A percentile compares a stretch with the other conserved stretches of the same genome.
phyloP scores from a whole-genome alignment of 1,140 invertebrate genomes.

The Heliconius hermathena region DNA sequence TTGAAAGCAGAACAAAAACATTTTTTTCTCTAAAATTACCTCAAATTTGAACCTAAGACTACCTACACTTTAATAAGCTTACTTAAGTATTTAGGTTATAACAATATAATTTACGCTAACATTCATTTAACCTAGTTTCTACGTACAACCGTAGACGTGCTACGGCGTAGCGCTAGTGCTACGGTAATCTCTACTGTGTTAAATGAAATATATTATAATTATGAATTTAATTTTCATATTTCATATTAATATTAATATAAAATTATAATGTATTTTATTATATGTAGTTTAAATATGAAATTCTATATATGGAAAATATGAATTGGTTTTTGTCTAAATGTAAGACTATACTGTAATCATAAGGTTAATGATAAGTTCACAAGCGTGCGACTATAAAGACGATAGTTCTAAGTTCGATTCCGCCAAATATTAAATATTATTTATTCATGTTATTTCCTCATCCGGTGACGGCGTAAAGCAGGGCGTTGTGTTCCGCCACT shows the following conservation, averaged over 20 bases:
- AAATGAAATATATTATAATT: conserved; percentile 13
- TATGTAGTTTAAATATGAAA: background rate
- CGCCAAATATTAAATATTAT: too few species aligned
- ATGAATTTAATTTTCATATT: conserved; percentile 15
- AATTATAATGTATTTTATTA: background rate
- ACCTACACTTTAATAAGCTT: background rate
- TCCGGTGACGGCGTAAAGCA: too few species aligned
- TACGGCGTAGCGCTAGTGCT: conserved; percentile 9
- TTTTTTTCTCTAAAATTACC: too few species aligned
- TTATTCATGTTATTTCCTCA: too few species aligned
- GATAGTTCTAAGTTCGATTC: background rate
- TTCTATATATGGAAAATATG: background rate
- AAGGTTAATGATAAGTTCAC: too few species aligned
- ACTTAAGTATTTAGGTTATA: conserved; percentile 11
- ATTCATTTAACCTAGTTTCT: conserved; percentile 4
- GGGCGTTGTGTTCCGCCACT: too few species aligned
- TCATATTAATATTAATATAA: background rate
- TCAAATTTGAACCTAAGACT: background rate
- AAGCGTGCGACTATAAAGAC: too few species aligned
- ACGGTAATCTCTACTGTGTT: background rate
- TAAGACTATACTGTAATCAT: too few species aligned
- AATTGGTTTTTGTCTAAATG: background rate
- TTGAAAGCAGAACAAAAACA: too few species aligned
- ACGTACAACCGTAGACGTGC: conserved; percentile 5
- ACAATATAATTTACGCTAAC: conserved; percentile 13